phyloP scores from a whole-genome alignment of 35 echinoderm and acorn worm species.

The Diadema setosum region DNA sequence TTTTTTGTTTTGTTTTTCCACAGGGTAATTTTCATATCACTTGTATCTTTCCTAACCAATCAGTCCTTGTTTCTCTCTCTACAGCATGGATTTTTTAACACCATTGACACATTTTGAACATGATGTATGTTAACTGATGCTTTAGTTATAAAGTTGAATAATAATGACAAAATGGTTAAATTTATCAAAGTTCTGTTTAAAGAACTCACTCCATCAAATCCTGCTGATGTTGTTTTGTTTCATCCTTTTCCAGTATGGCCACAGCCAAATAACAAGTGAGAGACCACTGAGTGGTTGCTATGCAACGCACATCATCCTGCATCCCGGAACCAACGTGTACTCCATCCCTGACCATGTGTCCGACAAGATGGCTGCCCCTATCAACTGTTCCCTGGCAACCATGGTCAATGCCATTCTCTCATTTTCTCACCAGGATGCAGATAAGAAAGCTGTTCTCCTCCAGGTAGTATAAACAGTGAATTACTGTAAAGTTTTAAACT shows the following conservation, averaged over 20 bases:
- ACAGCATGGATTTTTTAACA: too few species aligned
- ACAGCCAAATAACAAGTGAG: slow-evolving; percentile 17
- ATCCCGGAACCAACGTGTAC: slow-evolving; percentile 54
- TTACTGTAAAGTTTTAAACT: too few species aligned
- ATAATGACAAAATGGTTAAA: not conserved
- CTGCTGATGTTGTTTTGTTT: too few species aligned
- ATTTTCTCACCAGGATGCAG: slow-evolving; percentile 11
- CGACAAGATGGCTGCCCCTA: slow-evolving; percentile 82
- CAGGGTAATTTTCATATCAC: too few species aligned
- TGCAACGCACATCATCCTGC: slow-evolving; percentile 79
- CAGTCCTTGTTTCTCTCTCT: too few species aligned
- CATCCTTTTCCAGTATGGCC: slow-evolving; percentile 68
- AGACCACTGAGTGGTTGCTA: slow-evolving; percentile 64
- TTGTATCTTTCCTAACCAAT: too few species aligned
- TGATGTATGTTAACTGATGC: not conserved
- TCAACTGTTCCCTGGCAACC: slow-evolving; percentile 90
- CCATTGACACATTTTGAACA: too few species aligned
- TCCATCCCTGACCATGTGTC: slow-evolving; percentile 64
- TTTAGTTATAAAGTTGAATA: not conserved
- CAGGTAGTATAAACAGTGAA: slow-evolving; percentile 49
- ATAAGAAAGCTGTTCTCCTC: slow-evolving; percentile 41
- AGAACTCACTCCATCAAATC: too few species aligned
- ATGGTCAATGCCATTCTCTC: slow-evolving; percentile 75
- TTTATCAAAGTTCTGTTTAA: not conserved
- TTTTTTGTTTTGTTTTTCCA: too few species aligned